Base-by-base conservation (phyloP, 2,888 invertebrate species). In the Melieria crassipennis region DNA sequence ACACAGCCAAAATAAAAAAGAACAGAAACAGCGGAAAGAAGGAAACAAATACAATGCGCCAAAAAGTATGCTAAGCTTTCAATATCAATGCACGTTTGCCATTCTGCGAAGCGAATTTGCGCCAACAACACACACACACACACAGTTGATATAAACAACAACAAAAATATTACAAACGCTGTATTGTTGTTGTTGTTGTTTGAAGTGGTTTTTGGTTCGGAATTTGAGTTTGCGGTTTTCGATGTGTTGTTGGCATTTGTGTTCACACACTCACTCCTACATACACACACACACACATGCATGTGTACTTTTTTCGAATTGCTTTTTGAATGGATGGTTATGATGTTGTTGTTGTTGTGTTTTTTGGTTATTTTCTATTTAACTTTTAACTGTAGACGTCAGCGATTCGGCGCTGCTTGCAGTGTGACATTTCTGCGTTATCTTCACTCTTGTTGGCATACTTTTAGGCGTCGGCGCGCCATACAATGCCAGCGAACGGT, bases 181-280 rank as follows among this genome's bases (percentile, higher is more conserved):
- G 4, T 61, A 42, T 61, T 46, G 4, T 61, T 61, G 10, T n/a
- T 45, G 11, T 43, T 61, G n/a, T 42, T 3, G 9, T 7, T 56
- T 67, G 56, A 52, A 64, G 65, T 65, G 65, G 65, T 13, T 57
- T 56, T 57, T 56, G 13, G n/a, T 45, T 65, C 30, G 30, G 30
- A 1, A 30, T n/a, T 65, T 58, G 58, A 10, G 9, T 16, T 42
- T 58, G 47, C 16, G 61, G 45, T 13, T 55, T 57, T 60, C 47
- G 11, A 10, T 62, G 30, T 56, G 43, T 48, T 61, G 10, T 48
- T 43, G n/a, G 5, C 16, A 11, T 52, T 30, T 45, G 30, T 30
- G 1, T 30, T 30, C 52, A 50, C 10, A 50, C 3, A n/a, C 52
- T 50, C 52, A 50, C 3, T 3, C 52, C 3, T 3, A 50, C n/a